Conservation (phyloP, 1,140 invertebrate species). For the Cryptotermes secundus region DNA sequence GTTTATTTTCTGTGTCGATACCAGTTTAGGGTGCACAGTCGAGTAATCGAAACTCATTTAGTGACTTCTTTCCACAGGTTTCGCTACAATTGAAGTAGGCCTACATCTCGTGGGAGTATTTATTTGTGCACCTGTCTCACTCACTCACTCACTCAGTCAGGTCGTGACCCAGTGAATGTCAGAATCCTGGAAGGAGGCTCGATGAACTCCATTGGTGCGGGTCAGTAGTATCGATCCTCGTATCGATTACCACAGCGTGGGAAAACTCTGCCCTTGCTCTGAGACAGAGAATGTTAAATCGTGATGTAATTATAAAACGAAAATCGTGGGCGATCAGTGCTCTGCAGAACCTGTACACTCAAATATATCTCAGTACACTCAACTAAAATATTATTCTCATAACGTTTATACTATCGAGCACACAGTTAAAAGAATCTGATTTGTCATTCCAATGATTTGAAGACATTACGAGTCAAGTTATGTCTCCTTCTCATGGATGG, state of each 20-base stretch:
- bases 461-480: too few species aligned
- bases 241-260: constrained; percentile 7
- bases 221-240: not conserved
- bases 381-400: not conserved
- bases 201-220: not conserved
- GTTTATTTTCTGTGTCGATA: too few species aligned
- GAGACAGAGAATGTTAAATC: constrained; percentile 16
- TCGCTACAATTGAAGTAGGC: too few species aligned
- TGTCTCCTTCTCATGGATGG: too few species aligned
- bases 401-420: too few species aligned
- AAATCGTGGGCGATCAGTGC: constrained; percentile 4
- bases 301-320: constrained; percentile 2
- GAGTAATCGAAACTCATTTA: too few species aligned
- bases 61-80: too few species aligned
- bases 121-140: not conserved
- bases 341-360: not conserved
- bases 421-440: too few species aligned
- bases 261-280: constrained; percentile 10
- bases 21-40: too few species aligned
- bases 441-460: too few species aligned
- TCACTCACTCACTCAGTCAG: not conserved
- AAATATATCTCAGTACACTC: not conserved
- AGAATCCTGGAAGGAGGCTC: not conserved
- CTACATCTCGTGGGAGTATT: too few species aligned
- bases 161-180: constrained; percentile 6